phyloP scores from a whole-genome alignment of 2,888 invertebrate species.

The Anthrax anthrax region DNA sequence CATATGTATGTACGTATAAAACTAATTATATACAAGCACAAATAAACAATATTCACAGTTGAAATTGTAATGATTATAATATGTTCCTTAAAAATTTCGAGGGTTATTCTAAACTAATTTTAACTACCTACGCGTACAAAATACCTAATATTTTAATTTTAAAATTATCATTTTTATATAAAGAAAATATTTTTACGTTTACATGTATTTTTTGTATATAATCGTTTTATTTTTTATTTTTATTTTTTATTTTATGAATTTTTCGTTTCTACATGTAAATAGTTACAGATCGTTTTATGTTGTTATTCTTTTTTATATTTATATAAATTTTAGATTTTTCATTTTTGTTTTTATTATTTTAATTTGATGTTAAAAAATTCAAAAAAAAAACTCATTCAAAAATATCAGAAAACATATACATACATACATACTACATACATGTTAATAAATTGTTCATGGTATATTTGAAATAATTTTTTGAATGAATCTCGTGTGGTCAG shows the following conservation, averaged over 20 bases:
- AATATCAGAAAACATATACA: too few species aligned
- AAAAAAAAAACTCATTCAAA: not conserved
- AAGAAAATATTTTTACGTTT: too few species aligned
- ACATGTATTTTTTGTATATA: not conserved
- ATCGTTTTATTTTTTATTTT: not conserved
- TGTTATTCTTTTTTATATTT: too few species aligned
- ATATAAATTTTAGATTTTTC: not conserved
- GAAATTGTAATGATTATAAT: too few species aligned
- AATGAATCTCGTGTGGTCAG: constrained; percentile 7
- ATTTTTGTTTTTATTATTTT: not conserved
- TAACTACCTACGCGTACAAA: constrained; percentile 4
- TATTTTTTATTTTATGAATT: not conserved
- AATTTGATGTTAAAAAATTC: not conserved
- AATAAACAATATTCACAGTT: too few species aligned
- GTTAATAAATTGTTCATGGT: too few species aligned
- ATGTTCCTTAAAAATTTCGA: too few species aligned
- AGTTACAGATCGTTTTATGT: not conserved
- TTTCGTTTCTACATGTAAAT: not conserved
- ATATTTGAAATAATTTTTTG: not conserved
- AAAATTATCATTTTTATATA: too few species aligned
- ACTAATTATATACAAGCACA: too few species aligned
- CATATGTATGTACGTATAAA: too few species aligned
- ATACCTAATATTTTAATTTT: too few species aligned
- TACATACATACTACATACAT: too few species aligned
- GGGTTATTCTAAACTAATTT: constrained; percentile 8